phyloP scores from a whole-genome alignment of 2,888 invertebrate species.

The Zootermopsis nevadensis region DNA sequence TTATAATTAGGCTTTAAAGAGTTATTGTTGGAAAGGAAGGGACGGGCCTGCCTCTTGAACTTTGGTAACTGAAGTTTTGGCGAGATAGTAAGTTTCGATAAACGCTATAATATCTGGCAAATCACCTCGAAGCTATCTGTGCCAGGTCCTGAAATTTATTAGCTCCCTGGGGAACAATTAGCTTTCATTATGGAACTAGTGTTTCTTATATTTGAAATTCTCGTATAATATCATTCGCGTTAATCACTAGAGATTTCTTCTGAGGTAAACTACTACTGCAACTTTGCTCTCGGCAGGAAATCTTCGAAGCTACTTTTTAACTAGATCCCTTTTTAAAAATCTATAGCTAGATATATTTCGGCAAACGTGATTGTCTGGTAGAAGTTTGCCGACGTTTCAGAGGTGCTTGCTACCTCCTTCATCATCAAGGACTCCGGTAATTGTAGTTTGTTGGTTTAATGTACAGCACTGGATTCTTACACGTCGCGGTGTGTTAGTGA shows the following conservation, averaged over 20 bases:
- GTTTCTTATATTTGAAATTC: conserved; percentile 11
- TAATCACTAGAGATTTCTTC: neutral
- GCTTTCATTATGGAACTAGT: neutral
- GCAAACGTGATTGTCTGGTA: no score
- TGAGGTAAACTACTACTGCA: neutral
- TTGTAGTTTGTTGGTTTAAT: no score
- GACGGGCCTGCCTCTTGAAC: neutral
- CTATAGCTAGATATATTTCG: no score
- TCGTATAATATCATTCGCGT: neutral
- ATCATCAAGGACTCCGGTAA: no score
- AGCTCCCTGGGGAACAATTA: conserved; percentile 15
- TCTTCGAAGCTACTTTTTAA: neutral
- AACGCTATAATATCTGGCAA: neutral
- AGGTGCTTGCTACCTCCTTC: no score
- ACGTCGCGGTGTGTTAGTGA: no score
- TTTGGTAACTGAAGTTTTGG: conserved; percentile 17
- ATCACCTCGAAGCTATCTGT: neutral
- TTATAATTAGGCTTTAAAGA: no score
- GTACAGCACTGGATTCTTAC: no score
- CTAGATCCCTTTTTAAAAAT: no score
- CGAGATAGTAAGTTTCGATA: conserved; percentile 13
- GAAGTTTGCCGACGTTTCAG: no score
- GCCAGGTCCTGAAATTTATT: conserved; percentile 19
- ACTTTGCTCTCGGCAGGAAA: neutral
- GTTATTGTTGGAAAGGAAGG: neutral